phyloP scores from a whole-genome alignment of 2,113 vertebrate genomes.

The Noctilio leporinus region DNA sequence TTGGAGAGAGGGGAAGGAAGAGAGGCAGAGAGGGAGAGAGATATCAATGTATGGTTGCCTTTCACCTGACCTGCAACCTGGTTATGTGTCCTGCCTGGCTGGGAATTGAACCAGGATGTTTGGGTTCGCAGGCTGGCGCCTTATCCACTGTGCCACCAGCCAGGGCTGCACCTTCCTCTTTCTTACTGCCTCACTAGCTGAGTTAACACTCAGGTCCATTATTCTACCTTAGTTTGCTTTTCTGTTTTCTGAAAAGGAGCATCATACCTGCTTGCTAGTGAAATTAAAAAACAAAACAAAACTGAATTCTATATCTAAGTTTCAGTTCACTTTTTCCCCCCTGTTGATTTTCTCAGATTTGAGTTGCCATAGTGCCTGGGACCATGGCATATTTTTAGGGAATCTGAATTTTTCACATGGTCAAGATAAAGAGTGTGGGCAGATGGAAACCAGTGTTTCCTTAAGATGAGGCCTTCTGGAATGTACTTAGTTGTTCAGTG shows the following conservation, averaged over 20 bases:
- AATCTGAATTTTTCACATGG: background rate
- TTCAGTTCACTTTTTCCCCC: background rate
- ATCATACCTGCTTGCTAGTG: background rate
- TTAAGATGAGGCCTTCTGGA: background rate
- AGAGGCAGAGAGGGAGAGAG: no score
- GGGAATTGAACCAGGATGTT: no score
- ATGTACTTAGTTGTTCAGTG: background rate
- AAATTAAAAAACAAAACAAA: no score
- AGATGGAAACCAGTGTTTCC: background rate
- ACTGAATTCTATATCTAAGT: background rate
- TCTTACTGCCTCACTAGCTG: background rate
- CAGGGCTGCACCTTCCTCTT: no score
- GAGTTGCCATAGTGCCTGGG: background rate
- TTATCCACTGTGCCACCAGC: no score
- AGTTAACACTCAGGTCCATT: background rate
- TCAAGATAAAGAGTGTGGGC: background rate
- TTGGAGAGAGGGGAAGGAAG: no score
- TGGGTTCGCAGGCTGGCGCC: no score
- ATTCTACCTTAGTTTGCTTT: background rate
- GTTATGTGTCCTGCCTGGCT: no score
- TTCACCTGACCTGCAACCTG: no score
- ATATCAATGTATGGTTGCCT: no score
- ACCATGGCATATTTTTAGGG: background rate
- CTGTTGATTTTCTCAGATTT: background rate
- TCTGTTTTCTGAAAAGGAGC: conserved; percentile 8